Conservation (phyloP, 2,797 vertebrate genomes). For the Sebastes melanostomus region DNA sequence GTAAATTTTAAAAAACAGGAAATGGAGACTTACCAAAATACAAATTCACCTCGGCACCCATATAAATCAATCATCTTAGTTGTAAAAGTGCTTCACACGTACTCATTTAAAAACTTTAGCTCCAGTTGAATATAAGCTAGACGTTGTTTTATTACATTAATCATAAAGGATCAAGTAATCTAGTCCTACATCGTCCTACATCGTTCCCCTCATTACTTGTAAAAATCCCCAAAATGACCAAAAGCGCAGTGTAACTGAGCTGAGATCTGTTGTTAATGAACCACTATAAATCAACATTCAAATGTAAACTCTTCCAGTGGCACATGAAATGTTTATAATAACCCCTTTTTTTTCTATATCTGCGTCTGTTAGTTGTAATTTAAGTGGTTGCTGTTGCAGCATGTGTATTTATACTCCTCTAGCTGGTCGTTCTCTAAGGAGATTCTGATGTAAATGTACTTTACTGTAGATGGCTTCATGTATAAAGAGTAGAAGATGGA, state of each 20-base stretch:
- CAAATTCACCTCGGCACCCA: not conserved
- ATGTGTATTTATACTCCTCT: conserved; percentile 76
- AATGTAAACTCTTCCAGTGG: conserved; percentile 52
- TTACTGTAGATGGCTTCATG: conserved; percentile 68
- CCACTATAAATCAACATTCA: conserved; percentile 57
- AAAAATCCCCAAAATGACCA: not conserved
- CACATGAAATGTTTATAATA: conserved; percentile 64
- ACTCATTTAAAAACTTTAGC: not conserved
- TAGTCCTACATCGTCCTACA: not conserved
- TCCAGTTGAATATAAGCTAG: not conserved
- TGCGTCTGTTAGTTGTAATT: conserved; percentile 68
- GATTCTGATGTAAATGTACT: conserved; percentile 70
- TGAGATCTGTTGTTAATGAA: conserved; percentile 35
- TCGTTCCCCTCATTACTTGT: not conserved
- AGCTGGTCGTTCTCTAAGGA: conserved; percentile 75
- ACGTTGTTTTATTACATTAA: not conserved
- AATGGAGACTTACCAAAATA: not conserved
- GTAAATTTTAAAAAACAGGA: not conserved
- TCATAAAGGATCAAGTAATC: not conserved
- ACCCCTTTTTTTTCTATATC: conserved; percentile 24
- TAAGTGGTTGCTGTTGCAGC: conserved; percentile 69
- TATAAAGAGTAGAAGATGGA: conserved; percentile 68
- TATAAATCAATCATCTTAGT: not conserved
- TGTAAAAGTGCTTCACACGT: not conserved
- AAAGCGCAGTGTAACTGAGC: conserved; percentile 51